These are phyloP conservation scores for Tychaedon coryphoeus DNA, from an alignment of 2,113 vertebrate genomes.

Conservation along the genomic window DNA sequence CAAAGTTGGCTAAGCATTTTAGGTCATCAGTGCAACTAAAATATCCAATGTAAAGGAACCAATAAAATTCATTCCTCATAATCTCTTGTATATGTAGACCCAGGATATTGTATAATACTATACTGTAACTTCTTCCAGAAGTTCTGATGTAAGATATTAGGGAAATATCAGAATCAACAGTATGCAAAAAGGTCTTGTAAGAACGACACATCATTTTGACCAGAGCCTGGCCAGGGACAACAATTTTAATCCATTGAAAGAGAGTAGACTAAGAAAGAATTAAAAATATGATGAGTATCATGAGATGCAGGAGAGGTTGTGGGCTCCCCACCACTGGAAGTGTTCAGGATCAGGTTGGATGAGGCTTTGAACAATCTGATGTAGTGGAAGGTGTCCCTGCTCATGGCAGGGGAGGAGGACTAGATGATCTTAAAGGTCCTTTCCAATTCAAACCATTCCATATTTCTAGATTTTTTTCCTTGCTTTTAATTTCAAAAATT, in stretches of 20 bases:
- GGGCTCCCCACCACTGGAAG: accelerated
- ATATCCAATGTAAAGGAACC: not conserved
- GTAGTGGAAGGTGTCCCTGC: not conserved
- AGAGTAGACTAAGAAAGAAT: not conserved
- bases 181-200: not conserved
- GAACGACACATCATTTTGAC: not conserved
- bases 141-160: not conserved
- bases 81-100: not conserved
- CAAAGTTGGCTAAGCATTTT: not conserved
- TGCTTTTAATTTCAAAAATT: not conserved
- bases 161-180: not conserved
- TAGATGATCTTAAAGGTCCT: not conserved
- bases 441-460: not conserved
- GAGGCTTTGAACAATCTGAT: not conserved
- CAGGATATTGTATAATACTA: not conserved
- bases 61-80: not conserved
- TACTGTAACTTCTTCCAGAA: not conserved
- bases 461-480: not conserved
- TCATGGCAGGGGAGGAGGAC: accelerated
- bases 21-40: not conserved
- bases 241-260: not conserved
- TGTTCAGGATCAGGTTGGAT: not conserved
- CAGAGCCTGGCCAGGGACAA: not conserved
- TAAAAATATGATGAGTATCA: accelerated
- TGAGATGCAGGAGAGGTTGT: not conserved